phyloP scores from a whole-genome alignment of 2,888 invertebrate genomes.

The Ornithoptera priamus region DNA sequence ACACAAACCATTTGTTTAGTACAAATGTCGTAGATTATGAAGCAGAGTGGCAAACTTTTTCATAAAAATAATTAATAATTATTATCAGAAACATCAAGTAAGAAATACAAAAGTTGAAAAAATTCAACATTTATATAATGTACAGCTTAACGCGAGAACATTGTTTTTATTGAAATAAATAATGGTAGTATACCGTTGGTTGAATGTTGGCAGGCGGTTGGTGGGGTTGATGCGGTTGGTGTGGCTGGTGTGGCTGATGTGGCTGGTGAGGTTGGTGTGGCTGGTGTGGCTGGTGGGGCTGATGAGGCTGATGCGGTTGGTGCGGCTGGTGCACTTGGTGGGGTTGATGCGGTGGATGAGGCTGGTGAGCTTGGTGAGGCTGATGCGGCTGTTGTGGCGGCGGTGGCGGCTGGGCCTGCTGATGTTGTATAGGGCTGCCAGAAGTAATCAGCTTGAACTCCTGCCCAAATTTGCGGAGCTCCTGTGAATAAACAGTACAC shows the following conservation, averaged over 20 bases:
- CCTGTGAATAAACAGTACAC: conserved; percentile 52
- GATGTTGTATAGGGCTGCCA: conserved; percentile 45
- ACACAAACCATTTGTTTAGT: background rate
- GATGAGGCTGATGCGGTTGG: conserved; percentile 36
- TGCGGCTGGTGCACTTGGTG: conserved; percentile 12
- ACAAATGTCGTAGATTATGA: too few relatives aligned
- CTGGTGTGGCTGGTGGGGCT: conserved; percentile 42
- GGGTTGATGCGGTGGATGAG: conserved; percentile 35
- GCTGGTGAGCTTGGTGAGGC: conserved; percentile 37
- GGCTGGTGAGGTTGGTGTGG: conserved; percentile 38
- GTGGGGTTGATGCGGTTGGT: conserved; percentile 26
- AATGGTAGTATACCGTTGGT: conserved; percentile 23
- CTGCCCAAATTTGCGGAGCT: conserved; percentile 88
- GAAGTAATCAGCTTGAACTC: conserved; percentile 86
- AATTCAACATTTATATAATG: too few relatives aligned
- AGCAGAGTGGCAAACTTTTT: background rate
- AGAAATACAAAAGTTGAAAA: too few relatives aligned
- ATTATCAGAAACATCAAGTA: background rate
- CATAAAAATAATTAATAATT: background rate
- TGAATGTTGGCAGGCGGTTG: conserved; percentile 28
- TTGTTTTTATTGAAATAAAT: too few relatives aligned
- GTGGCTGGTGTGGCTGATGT: conserved; percentile 35
- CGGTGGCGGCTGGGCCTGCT: conserved; percentile 38
- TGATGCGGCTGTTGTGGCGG: conserved; percentile 42
- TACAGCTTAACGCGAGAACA: too few relatives aligned